Evolutionary conservation across 1,140 invertebrate genomes (phyloP).

Genomic region (Bombus sibiricus): DNA sequence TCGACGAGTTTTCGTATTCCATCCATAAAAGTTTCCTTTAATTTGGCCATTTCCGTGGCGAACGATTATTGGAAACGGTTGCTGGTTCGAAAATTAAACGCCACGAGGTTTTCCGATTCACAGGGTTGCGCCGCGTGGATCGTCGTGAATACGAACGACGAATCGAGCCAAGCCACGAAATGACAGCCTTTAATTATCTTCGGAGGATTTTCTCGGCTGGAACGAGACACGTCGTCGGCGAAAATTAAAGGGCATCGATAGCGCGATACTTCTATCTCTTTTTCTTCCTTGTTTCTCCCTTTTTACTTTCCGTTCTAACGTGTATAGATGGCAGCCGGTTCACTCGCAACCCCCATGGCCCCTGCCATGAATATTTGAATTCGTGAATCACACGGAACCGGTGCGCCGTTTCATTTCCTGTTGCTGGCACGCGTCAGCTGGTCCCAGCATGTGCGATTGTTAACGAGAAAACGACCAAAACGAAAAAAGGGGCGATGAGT

Average conservation of each 20-base stretch:
- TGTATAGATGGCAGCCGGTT: not conserved
- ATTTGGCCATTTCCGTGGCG: not conserved
- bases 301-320: not conserved
- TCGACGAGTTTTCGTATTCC: not conserved
- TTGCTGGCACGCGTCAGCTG: slow-evolving; percentile 61
- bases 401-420: slow-evolving; percentile 69
- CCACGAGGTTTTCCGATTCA: not conserved
- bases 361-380: slow-evolving; percentile 73
- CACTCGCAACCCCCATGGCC: not conserved
- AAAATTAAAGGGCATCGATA: slow-evolving; percentile 44
- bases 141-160: not conserved
- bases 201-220: slow-evolving; percentile 26
- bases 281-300: not conserved
- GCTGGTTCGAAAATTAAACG: not conserved
- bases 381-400: slow-evolving; percentile 74
- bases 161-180: no score
- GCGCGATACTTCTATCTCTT: slow-evolving; percentile 14
- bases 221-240: slow-evolving; percentile 5
- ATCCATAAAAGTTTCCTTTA: not conserved
- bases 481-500: slow-evolving; percentile 31
- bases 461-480: slow-evolving; percentile 42
- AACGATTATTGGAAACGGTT: slow-evolving; percentile 7
- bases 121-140: not conserved
- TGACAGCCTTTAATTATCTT: slow-evolving; percentile 38
- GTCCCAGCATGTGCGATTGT: slow-evolving; percentile 61